Base-by-base conservation (phyloP, 2,113 vertebrate genomes). In the Eublepharis macularius region DNA sequence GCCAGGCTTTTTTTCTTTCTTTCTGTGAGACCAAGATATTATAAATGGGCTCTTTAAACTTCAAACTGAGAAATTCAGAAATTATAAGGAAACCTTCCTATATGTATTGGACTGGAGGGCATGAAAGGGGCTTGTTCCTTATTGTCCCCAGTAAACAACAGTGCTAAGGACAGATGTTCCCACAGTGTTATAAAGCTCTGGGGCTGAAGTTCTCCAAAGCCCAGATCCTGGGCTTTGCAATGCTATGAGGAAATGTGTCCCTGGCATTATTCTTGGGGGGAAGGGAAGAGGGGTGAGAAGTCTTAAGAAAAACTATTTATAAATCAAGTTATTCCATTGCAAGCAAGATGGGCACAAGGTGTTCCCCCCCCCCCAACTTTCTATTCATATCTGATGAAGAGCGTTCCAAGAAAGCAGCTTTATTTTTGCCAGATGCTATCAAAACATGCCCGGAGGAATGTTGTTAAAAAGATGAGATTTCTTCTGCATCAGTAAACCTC, bases 351-450 rank as follows among this genome's bases (percentile, higher is more conserved):
- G 4, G 45, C n/a, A n/a, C n/a, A n/a, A n/a, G n/a, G n/a, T n/a
- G n/a, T 82, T 54, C 36, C 21, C 4, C n/a, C 73, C 5, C 49
- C 69, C 57, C 80, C 36, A 43, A 43, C 54, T 45, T 90, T 41
- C 69, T 70, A 5, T 7, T 80, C 41, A 49, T 66, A 87, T 36
- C 70, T 82, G 57, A 66, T 60, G 87, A 82, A 89, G 49, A 39
- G 66, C 51, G 12, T 43, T 80, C 9, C 57, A 82, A 66, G 79
- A 39, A 81, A 68, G 66, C 13, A 76, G 70, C 6, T 81, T 1
- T 57, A 24, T 74, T 84, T 75, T 86, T 70, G 21, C 2, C 57
- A 72, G 36, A 72, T 39, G 39, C 43, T 80, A 29, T 34, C 39
- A 82, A 81, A 19, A 16, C 63, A 14, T 4, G 26, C 26, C 0